Conservation (phyloP, 2,797 vertebrate species). For the Pseudochaenichthys georgianus region DNA sequence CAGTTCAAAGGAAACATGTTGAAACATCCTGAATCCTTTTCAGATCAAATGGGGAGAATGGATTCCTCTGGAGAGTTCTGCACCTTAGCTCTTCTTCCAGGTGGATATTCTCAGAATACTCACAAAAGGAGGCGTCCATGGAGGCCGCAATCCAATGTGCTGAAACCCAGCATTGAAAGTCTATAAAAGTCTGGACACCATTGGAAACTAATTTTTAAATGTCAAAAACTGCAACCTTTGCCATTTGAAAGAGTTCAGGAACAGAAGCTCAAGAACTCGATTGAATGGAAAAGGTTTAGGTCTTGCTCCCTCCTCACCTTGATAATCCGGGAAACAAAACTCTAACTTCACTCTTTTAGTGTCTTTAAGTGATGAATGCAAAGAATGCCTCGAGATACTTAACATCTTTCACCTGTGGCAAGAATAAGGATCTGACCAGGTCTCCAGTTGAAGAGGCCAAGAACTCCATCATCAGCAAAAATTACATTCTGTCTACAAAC, state of each 20-base stretch:
- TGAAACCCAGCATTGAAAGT: background rate
- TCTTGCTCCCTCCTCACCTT: no score
- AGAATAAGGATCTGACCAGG: constrained; percentile 21
- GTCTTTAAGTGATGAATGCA: background rate
- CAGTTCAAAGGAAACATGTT: no score
- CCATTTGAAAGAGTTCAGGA: no score
- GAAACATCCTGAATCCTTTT: no score
- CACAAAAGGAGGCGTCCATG: background rate
- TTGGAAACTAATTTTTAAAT: background rate
- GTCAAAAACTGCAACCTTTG: no score
- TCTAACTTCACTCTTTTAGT: background rate
- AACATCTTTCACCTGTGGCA: background rate
- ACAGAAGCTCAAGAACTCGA: no score
- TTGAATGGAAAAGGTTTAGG: background rate
- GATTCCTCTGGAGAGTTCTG: constrained; percentile 26
- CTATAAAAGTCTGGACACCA: background rate
- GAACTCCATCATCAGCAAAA: constrained; percentile 40
- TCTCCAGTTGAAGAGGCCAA: constrained; percentile 22
- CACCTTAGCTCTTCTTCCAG: constrained; percentile 26
- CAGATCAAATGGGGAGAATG: constrained; percentile 24
- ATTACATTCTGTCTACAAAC: constrained; percentile 3
- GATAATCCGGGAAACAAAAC: background rate
- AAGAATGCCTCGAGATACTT: background rate
- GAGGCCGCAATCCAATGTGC: background rate
- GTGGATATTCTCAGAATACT: constrained; percentile 29